Conservation (phyloP, 2,113 vertebrate genomes). For the Heterocephalus glaber region DNA sequence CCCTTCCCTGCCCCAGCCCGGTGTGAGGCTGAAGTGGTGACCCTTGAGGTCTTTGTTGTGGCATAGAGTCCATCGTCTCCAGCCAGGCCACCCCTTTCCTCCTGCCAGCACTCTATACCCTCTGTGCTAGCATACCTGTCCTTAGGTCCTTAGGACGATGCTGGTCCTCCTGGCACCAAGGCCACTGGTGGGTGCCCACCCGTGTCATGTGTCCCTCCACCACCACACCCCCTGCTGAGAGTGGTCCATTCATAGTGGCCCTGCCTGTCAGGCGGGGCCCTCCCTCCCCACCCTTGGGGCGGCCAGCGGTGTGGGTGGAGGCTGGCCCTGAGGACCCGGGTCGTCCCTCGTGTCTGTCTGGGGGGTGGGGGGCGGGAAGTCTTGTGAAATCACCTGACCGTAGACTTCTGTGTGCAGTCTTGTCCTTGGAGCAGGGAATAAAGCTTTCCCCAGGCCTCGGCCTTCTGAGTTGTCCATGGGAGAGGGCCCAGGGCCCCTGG, state of each 20-base stretch:
- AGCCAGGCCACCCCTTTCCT: conserved; percentile 29
- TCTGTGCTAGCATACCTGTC: not conserved
- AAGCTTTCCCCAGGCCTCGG: conserved; percentile 68
- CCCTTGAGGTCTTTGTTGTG: conserved; percentile 4
- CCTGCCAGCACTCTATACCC: not conserved
- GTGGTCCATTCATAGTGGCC: not conserved
- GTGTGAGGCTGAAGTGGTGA: conserved; percentile 4
- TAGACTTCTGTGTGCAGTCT: conserved; percentile 63
- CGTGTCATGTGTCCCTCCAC: not conserved
- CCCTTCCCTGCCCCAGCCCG: not conserved
- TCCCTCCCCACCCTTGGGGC: not conserved
- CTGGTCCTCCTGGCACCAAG: not conserved
- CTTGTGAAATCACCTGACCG: conserved; percentile 68
- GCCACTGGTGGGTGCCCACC: not conserved
- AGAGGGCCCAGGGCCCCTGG: not conserved
- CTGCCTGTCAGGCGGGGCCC: not conserved
- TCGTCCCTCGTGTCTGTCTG: conserved; percentile 64
- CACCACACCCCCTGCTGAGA: not conserved
- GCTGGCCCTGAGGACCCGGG: not conserved
- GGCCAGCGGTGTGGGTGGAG: not conserved
- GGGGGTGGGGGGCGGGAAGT: conserved; percentile 48
- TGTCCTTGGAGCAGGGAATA: conserved; percentile 81
- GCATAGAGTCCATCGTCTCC: not conserved
- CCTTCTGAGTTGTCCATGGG: not conserved
- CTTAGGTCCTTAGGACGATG: not conserved